Percentiles rank a stretch among this genome's conserved stretches.
Evolutionary conservation across 2,797 vertebrate species (phyloP).

Genomic region (Fistularia commersonii): DNA sequence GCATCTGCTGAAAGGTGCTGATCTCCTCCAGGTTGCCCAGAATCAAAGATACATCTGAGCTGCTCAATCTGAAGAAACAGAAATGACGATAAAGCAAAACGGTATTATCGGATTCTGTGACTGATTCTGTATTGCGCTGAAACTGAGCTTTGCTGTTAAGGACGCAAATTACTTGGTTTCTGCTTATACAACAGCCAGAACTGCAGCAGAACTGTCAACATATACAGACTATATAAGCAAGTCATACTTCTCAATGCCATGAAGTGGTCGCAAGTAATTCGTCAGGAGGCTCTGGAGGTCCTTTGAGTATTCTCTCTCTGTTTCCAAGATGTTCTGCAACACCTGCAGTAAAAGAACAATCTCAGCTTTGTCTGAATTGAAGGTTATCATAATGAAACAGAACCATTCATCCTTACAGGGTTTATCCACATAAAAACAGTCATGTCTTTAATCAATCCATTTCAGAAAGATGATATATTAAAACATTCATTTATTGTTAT

Average conservation of each 20-base stretch:
- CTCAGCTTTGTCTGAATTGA: too few relatives aligned
- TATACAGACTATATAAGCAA: neutral
- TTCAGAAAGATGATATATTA: too few relatives aligned
- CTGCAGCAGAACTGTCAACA: too few relatives aligned
- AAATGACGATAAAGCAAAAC: neutral
- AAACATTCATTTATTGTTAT: too few relatives aligned
- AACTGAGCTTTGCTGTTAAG: neutral
- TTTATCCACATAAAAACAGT: too few relatives aligned
- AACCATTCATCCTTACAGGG: neutral
- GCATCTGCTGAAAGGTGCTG: slow-evolving; percentile 94
- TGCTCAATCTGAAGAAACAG: slow-evolving; percentile 77
- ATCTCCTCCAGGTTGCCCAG: slow-evolving; percentile 97
- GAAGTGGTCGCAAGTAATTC: slow-evolving; percentile 88
- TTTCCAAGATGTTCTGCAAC: slow-evolving; percentile 98
- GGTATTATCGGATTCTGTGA: neutral
- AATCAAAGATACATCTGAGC: slow-evolving; percentile 83
- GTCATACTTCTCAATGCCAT: slow-evolving; percentile 88
- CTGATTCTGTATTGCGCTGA: neutral
- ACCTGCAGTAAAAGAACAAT: slow-evolving; percentile 73
- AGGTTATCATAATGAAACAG: too few relatives aligned
- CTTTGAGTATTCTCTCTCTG: slow-evolving; percentile 94
- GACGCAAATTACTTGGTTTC: too few relatives aligned
- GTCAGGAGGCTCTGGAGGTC: slow-evolving; percentile 93
- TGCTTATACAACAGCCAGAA: too few relatives aligned
- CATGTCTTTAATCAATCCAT: too few relatives aligned